phyloP scores from a whole-genome alignment of 2,797 vertebrate species.

The Pachyuromys duprasi region DNA sequence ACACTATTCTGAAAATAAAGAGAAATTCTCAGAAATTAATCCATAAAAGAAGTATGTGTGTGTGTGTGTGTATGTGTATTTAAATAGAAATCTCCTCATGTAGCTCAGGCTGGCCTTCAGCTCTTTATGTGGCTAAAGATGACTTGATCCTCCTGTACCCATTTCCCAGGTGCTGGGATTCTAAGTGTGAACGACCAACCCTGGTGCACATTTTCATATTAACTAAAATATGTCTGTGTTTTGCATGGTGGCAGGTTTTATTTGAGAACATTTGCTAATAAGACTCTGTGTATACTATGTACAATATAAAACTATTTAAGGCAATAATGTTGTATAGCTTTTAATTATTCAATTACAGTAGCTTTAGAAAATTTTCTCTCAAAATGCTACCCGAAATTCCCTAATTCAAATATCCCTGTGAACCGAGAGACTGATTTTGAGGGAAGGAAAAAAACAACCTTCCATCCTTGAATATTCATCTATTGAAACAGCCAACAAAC shows the following conservation, averaged over 20 bases:
- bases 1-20: conserved; percentile 7
- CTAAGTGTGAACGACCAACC: background rate
- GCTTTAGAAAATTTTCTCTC: background rate
- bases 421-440: background rate
- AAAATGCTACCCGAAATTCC: conserved; percentile 42
- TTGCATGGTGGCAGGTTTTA: background rate
- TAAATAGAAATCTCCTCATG: background rate
- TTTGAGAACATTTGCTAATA: background rate
- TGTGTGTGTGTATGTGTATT: background rate
- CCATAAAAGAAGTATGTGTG: background rate
- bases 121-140: background rate
- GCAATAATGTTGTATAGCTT: background rate
- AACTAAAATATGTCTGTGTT: background rate
- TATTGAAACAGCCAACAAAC: background rate
- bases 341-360: conserved; percentile 23
- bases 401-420: conserved; percentile 2
- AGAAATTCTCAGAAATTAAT: background rate
- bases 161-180: background rate
- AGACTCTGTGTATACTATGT: background rate
- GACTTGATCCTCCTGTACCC: accelerated
- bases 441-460: background rate
- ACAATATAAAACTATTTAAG: background rate
- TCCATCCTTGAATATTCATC: background rate
- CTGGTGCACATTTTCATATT: background rate
- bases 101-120: background rate